Evolutionary conservation across 2,113 vertebrate genomes (phyloP).

Genomic region (Patagioenas fasciata): DNA sequence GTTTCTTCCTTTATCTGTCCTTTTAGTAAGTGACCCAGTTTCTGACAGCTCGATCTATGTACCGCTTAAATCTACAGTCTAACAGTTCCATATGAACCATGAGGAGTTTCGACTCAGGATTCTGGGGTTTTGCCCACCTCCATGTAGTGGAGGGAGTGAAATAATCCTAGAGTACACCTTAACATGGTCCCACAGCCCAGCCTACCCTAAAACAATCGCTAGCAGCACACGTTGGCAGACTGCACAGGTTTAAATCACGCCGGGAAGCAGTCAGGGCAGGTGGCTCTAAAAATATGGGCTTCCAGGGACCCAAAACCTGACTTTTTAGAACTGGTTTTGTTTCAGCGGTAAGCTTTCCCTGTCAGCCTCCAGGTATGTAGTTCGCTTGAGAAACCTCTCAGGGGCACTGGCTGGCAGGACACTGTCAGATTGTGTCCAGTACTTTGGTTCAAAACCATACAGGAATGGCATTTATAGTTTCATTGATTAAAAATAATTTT

Average conservation of each 20-base stretch:
- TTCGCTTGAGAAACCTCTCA: background rate
- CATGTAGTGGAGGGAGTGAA: fast-evolving
- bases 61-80: background rate
- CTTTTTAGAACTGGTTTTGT: slow-evolving; percentile 10
- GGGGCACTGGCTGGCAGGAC: background rate
- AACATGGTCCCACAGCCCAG: background rate
- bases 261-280: slow-evolving; percentile 38
- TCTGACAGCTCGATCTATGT: background rate
- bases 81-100: background rate
- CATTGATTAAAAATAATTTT: slow-evolving; percentile 14
- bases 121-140: background rate
- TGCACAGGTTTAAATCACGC: slow-evolving; percentile 44
- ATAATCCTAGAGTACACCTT: background rate
- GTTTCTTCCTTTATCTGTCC: background rate
- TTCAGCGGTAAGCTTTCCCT: slow-evolving; percentile 21
- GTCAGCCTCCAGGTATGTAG: background rate
- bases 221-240: background rate
- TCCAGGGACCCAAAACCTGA: slow-evolving; percentile 9
- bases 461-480: background rate
- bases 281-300: slow-evolving; percentile 10
- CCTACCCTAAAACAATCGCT: background rate
- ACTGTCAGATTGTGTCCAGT: background rate
- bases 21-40: background rate
- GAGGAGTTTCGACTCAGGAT: background rate
- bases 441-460: background rate